Evolutionary conservation across 2,797 vertebrate genomes (phyloP).

Genomic region (Spondyliosoma cantharus): DNA sequence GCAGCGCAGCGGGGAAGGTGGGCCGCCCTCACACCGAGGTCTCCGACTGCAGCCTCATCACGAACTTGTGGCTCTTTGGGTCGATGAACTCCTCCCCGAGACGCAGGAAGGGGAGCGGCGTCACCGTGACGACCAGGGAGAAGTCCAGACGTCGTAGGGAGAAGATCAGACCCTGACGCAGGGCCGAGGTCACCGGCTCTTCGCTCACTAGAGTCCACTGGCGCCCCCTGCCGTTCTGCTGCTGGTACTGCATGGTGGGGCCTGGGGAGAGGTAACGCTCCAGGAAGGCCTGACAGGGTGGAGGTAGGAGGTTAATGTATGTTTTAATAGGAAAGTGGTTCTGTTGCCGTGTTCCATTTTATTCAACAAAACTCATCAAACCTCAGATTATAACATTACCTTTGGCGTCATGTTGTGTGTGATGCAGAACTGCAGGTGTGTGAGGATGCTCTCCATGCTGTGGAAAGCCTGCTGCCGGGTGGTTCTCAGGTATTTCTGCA

Average conservation of each 20-base stretch:
- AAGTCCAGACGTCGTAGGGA: conserved; percentile 92
- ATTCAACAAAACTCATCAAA: no score
- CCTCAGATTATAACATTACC: conserved; percentile 69
- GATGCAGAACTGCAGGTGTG: conserved; percentile 96
- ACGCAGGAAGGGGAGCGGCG: conserved; percentile 91
- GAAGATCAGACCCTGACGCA: conserved; percentile 91
- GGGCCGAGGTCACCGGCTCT: conserved; percentile 91
- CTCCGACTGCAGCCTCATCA: conserved; percentile 95
- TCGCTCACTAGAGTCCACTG: conserved; percentile 96
- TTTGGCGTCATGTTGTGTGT: conserved; percentile 96
- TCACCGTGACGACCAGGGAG: conserved; percentile 92
- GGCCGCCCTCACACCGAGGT: conserved; percentile 85
- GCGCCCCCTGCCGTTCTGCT: conserved; percentile 91
- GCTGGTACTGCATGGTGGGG: conserved; percentile 94
- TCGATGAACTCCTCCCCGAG: conserved; percentile 94
- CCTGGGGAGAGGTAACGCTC: conserved; percentile 91
- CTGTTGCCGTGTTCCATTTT: neutral
- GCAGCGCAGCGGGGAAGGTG: neutral
- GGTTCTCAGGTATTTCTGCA: conserved; percentile 95
- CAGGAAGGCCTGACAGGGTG: conserved; percentile 86
- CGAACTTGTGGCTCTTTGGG: conserved; percentile 96
- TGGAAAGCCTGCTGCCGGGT: conserved; percentile 95
- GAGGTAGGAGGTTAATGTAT: neutral
- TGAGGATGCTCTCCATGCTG: conserved; percentile 97
- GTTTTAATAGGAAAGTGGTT: no score